Evolutionary conservation across 2,113 vertebrate species (phyloP).

Genomic region (Panurus biarmicus): DNA sequence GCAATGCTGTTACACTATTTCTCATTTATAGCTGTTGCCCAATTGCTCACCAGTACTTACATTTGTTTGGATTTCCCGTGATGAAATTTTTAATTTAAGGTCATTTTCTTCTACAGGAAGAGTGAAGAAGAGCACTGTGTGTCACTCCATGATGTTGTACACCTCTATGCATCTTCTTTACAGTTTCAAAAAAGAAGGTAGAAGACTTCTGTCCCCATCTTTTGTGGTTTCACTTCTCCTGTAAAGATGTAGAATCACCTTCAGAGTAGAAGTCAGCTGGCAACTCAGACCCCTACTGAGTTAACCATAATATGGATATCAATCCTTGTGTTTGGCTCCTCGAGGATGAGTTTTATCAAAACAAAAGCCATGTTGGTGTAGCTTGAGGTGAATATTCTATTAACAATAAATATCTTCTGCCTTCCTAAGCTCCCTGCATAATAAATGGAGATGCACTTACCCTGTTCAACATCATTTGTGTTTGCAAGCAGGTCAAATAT

Average conservation of each 20-base stretch:
- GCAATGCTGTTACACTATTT: neutral
- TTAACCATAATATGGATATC: neutral
- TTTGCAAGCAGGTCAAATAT: constrained; percentile 24
- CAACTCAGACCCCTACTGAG: neutral
- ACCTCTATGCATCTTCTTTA: neutral
- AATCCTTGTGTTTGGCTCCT: neutral
- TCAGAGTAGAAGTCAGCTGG: neutral
- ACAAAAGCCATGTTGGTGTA: neutral
- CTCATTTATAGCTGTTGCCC: neutral
- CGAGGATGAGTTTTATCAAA: constrained; percentile 2
- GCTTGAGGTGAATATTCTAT: neutral
- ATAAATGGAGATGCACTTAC: constrained; percentile 29
- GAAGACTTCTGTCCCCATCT: neutral
- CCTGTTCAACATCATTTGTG: neutral
- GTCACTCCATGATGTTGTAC: neutral
- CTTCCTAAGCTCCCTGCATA: neutral
- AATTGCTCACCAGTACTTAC: neutral
- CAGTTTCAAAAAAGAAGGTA: neutral
- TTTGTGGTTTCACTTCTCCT: neutral
- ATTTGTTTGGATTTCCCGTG: neutral
- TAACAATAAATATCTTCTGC: constrained; percentile 10
- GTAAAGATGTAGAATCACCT: neutral
- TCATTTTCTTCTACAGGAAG: neutral
- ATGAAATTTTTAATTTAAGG: neutral
- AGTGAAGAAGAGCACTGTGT: neutral